Evolutionary conservation across 2,113 vertebrate species (phyloP).

Genomic region (Bothrops jararaca): DNA sequence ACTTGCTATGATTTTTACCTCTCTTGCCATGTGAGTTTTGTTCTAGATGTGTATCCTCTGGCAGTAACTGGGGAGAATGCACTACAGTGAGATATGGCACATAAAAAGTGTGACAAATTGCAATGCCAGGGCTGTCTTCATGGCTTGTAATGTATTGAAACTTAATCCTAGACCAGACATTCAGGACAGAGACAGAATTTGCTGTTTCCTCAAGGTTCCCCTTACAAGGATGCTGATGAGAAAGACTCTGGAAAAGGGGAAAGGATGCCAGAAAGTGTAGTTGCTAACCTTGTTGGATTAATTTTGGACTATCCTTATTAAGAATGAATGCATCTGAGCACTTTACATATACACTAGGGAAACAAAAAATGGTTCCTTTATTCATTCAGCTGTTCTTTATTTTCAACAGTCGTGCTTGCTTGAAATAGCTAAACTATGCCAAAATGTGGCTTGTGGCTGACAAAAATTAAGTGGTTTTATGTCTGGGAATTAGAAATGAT

Average conservation of each 20-base stretch:
- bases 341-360: background rate
- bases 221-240: background rate
- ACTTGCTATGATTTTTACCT: conserved; percentile 43
- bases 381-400: background rate
- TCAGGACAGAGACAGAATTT: background rate
- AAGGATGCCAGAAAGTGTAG: background rate
- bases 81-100: conserved; percentile 32
- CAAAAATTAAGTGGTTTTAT: background rate
- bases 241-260: background rate
- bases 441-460: background rate
- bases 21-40: conserved; percentile 31
- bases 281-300: background rate
- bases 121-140: conserved; percentile 45
- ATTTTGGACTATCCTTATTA: background rate
- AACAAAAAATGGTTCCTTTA: background rate
- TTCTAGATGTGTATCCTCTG: conserved; percentile 32
- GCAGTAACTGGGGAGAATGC: background rate
- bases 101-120: conserved; percentile 46
- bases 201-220: background rate
- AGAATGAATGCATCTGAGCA: background rate
- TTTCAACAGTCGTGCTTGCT: background rate
- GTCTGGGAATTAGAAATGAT: background rate
- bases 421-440: background rate
- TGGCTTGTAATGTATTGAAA: conserved; percentile 29
- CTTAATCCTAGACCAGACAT: conserved; percentile 33